Evolutionary conservation across 2,113 vertebrate genomes (phyloP), one percentile per base, ranked within the genome.

Genomic region (Loxodonta africana): DNA sequence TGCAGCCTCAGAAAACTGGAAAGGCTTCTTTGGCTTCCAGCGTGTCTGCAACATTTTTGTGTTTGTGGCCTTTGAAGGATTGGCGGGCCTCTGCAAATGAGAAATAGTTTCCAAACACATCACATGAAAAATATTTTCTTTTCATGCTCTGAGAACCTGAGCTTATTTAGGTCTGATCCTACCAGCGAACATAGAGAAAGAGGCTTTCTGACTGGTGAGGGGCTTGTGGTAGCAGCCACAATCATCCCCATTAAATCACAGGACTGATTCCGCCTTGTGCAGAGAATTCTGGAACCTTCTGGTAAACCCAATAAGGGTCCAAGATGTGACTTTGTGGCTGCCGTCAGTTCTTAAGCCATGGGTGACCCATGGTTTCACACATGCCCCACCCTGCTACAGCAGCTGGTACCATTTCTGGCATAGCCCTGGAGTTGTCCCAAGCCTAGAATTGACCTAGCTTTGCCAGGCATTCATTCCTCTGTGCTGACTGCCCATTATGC

Each of bases 41-140:
- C 26, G 44, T 12, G 28, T 88, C 92, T 67, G 53, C 33, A 53
- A 62, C 53, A 48, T 62, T 90, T 93, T 60, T 30, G n/a, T 25
- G 8, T 20, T 83, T 95, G 83, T 62, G 86, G 89, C 85, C 77
- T 96, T 76, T 65, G 26, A 80, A 91, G 48, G 25, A 11, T 84
- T 9, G 0, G 26, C 10, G 51, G 60, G 28, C 37, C 81, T 95
- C 93, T 14, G n/a, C 5, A 7, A 6, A 23, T 21, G 92, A 95
- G 80, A 93, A 96, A 93, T 26, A 26, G 41, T 91, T 97, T 93
- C 96, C 74, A 80, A 85, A 78, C 33, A 84, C 46, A 53, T 80
- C 69, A 44, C 37, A 44, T 7, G 71, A 90, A 67, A 77, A 97
- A 74, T 78, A 18, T 28, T 94, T 96, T 94, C 60, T 93, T 65